phyloP scores from a whole-genome alignment of 2,797 vertebrate genomes.

The Malurus leucopterus region DNA sequence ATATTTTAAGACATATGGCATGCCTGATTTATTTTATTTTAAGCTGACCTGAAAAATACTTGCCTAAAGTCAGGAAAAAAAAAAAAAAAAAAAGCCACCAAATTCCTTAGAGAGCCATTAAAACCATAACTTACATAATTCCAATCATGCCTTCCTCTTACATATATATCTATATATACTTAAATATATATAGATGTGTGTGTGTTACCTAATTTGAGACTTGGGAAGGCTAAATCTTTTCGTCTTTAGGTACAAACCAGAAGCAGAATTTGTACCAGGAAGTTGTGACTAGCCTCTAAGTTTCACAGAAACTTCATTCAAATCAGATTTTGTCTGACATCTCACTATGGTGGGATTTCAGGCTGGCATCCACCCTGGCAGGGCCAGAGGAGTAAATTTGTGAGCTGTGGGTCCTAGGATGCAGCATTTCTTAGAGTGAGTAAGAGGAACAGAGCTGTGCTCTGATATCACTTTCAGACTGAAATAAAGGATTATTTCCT shows the following conservation, averaged over 20 bases:
- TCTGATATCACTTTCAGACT: background rate
- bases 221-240: background rate
- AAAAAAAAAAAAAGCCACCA: background rate
- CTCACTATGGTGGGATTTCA: accelerated
- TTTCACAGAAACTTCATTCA: background rate
- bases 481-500: background rate
- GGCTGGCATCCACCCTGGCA: background rate
- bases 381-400: accelerated
- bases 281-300: background rate
- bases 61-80: background rate
- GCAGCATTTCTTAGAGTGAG: accelerated
- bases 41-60: background rate
- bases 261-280: background rate
- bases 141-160: background rate
- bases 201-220: background rate
- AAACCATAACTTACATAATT: background rate
- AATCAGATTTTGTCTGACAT: background rate
- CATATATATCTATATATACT: background rate
- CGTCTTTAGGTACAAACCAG: background rate
- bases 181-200: background rate
- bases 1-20: background rate
- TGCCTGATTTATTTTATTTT: constrained; percentile 7
- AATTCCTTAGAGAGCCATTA: background rate
- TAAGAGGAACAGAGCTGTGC: background rate
- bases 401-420: too few species aligned